A percentile compares a stretch with the other conserved stretches of the same genome.
Conservation (phyloP, 2,113 vertebrate genomes). For the Sturnira hondurensis region DNA sequence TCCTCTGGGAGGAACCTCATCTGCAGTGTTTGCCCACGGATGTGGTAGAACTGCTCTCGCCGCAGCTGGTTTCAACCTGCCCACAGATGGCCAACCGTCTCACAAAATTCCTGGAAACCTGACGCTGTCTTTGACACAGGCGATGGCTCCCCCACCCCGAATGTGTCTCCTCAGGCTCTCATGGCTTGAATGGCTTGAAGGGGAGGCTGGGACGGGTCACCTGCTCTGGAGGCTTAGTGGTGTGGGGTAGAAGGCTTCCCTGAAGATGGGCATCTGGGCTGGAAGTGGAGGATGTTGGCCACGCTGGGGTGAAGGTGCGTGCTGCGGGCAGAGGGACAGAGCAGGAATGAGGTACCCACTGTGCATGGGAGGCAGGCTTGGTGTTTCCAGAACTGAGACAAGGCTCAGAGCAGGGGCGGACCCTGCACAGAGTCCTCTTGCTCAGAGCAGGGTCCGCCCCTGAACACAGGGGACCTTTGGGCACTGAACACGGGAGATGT, state of each 20-base stretch:
- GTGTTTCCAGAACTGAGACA: not conserved
- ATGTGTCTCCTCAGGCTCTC: not conserved
- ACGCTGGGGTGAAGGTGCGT: not conserved
- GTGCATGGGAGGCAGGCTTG: accelerated
- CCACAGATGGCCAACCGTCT: not conserved
- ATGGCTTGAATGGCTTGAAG: too few relatives aligned
- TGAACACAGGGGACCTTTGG: too few relatives aligned
- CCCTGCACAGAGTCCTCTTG: too few relatives aligned
- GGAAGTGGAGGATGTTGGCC: accelerated
- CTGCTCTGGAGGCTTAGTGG: not conserved
- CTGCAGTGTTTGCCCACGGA: not conserved
- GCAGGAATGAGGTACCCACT: accelerated
- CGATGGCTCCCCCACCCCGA: not conserved
- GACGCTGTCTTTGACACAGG: not conserved
- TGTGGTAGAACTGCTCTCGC: accelerated
- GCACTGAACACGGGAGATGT: too few relatives aligned
- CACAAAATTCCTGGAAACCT: accelerated
- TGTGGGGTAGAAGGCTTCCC: not conserved
- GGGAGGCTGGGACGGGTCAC: not conserved
- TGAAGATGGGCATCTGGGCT: not conserved
- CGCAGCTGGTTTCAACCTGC: accelerated
- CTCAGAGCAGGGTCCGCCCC: not conserved
- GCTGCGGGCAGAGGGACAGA: not conserved
- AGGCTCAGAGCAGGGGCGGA: not conserved
- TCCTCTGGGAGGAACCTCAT: not conserved